Base-by-base conservation (phyloP, 2,888 invertebrate genomes). In the Mycalesis mineus region DNA sequence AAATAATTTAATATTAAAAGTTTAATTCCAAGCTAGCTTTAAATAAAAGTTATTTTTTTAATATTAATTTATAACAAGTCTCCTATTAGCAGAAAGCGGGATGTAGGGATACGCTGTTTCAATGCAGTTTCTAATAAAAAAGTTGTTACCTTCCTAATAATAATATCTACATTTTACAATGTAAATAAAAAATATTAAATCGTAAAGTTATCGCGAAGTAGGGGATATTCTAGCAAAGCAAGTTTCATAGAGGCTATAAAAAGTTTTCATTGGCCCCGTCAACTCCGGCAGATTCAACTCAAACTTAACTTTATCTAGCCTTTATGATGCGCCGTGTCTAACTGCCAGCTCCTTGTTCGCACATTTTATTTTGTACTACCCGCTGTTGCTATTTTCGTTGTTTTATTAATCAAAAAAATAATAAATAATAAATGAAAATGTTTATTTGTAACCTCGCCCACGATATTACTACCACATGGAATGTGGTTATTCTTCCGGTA, bases 221-320 rank as follows among this genome's bases (percentile, higher is more conserved):
- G 69, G 69, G 74, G 72, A 51, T 41, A 63, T 65, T 69, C 68
- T 65, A 68, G 71, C 71, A 53, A 22, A 53, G 44, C 71, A 71
- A 74, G 70, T 82, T 84, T 82, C 80, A 82, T 80, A 68, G 78
- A 72, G 45, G 76, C 71, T 75, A 74, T 86, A 82, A 85, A 87
- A 85, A 83, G 70, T 83, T 84, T 84, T 82, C 83, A 84, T 82
- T 82, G 80, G 77, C 74, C 69, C 72, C 75, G 78, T 78, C 68
- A 66, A 67, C 68, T 65, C 60, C 59, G 66, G 67, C 69, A 67
- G 74, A 74, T 71, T 72, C 71, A 73, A 74, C 69, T 74, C 71
- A 69, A 77, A 74, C 71, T 82, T 74, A 74, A 80, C 75, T 81
- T 80, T 81, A 82, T 78, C 77, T 82, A 68, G 66, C 67, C 78